A percentile compares a stretch with the other conserved stretches of the same genome.
phyloP scores from a whole-genome alignment of 2,888 invertebrate genomes.

The Torymus tubicola region DNA sequence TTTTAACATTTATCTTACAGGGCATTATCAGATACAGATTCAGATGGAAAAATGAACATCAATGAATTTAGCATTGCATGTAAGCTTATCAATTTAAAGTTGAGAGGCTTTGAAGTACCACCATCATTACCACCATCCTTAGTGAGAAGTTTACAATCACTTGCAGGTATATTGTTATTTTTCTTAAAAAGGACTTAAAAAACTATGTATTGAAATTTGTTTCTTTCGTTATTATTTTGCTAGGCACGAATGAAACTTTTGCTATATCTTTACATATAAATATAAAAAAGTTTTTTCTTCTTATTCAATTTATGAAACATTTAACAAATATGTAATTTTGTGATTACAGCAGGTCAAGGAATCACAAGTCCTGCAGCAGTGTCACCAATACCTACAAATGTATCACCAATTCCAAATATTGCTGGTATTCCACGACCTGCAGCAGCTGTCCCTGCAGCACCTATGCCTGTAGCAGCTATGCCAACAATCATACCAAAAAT shows the following conservation, averaged over 20 bases:
- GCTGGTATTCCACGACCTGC: slow-evolving; percentile 51
- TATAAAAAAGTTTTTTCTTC: not conserved
- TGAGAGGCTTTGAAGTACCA: slow-evolving; percentile 94
- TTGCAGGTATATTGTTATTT: slow-evolving; percentile 72
- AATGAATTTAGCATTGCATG: slow-evolving; percentile 99
- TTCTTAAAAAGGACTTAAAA: no score
- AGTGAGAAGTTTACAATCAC: slow-evolving; percentile 81
- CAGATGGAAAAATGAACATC: slow-evolving; percentile 97
- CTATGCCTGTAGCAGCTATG: slow-evolving; percentile 44
- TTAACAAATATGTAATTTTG: not conserved
- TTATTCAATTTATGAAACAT: not conserved
- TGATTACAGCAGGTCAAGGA: slow-evolving; percentile 28
- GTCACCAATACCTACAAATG: slow-evolving; percentile 30
- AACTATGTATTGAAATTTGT: not conserved
- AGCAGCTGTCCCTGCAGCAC: slow-evolving; percentile 20
- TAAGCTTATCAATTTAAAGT: slow-evolving; percentile 94
- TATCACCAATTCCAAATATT: slow-evolving; percentile 46
- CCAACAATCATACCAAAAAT: slow-evolving; percentile 66
- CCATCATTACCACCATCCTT: slow-evolving; percentile 88
- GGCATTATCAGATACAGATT: slow-evolving; percentile 95
- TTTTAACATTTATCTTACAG: slow-evolving; percentile 73
- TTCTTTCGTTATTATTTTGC: slow-evolving; percentile 9
- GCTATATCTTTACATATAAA: not conserved
- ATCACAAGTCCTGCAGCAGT: slow-evolving; percentile 42
- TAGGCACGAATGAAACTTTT: slow-evolving; percentile 30